Conservation (phyloP, 2,888 invertebrate species). For the Meiosimyza platycephala region DNA sequence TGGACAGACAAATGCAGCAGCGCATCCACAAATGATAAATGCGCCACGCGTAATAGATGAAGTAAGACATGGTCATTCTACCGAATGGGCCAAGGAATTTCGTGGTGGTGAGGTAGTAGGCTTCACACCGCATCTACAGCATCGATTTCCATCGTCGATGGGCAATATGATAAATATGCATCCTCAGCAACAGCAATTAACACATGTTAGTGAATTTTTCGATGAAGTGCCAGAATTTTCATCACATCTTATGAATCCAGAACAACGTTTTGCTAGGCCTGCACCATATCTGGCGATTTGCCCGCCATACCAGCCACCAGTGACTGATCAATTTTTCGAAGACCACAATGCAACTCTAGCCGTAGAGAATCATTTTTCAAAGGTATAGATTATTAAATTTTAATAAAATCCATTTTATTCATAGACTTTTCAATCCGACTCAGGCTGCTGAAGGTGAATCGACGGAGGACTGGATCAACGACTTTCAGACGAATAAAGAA, state of each 20-base stretch:
- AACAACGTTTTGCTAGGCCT: background rate
- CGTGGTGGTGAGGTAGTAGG: slow-evolving; percentile 44
- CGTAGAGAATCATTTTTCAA: slow-evolving; percentile 46
- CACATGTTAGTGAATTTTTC: slow-evolving; percentile 61
- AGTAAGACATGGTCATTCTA: slow-evolving; percentile 70
- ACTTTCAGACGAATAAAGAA: slow-evolving; percentile 71
- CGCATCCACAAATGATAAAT: slow-evolving; percentile 48
- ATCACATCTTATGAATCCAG: background rate
- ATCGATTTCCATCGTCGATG: slow-evolving; percentile 37
- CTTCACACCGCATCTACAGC: slow-evolving; percentile 37
- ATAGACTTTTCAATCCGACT: slow-evolving; percentile 33
- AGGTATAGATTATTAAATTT: slow-evolving; percentile 7
- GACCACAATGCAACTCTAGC: background rate
- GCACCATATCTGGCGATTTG: slow-evolving; percentile 49
- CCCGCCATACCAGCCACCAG: slow-evolving; percentile 46
- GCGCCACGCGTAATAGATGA: slow-evolving; percentile 59
- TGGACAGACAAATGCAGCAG: slow-evolving; percentile 48
- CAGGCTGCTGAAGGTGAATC: slow-evolving; percentile 46
- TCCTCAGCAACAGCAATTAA: slow-evolving; percentile 55
- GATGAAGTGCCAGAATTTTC: slow-evolving; percentile 47
- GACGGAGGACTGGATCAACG: slow-evolving; percentile 65
- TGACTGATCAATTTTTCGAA: slow-evolving; percentile 36
- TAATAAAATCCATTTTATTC: too few relatives aligned
- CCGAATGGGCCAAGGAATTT: slow-evolving; percentile 76
- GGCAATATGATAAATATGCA: slow-evolving; percentile 55